Base-by-base conservation (phyloP, 2,888 invertebrate species). In the Sminthurinus aureus region DNA sequence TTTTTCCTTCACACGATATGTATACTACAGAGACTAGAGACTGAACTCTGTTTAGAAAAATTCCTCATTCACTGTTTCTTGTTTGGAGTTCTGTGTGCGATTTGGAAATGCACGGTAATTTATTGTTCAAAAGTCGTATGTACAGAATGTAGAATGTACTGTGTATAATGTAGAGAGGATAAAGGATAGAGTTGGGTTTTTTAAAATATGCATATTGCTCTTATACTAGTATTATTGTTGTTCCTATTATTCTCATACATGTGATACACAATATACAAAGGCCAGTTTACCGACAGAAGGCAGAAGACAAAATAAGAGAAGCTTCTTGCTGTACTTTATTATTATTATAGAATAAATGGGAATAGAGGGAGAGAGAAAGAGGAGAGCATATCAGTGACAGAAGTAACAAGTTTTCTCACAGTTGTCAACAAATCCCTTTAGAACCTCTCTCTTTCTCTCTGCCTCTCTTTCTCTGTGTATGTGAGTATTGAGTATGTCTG, bases 301-400 rank as follows among this genome's bases (percentile, higher is more conserved):
- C 69, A 69, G 69, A 52, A 78, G 66, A 26, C 22, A 26, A 26
- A 9, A 24, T 13, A 58, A 15, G 18, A 58, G 15, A 58, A 18
- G 58, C 58, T 26, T 15, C 18, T 73, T 73, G 38, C 20, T 58
- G 66, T 66, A 78, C 38, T 38, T 38, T 38, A 38, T 38, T 38
- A 38, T 38, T 38, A 38, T 38, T 38, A 38, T 38, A 38, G 38
- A 38, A 38, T 38, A 38, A 38, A 38, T 38, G 66, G 64, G 66
- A 66, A 78, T 26, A 24, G 26, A 26, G 13, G 24, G 58, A 78
- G 58, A 78, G 13, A 11, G 52, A 58, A 78, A 78, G 66, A 18
- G 24, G 38, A 15, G 64, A 18, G 78, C 64, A 26, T 78, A 64
- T 71, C 73, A 71, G 51, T 80, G 80, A 80, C 80, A 80, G 80